Percentiles rank a stretch among this genome's conserved stretches.
phyloP scores from a whole-genome alignment of 2,113 vertebrate genomes.

The Rattus rattus region DNA sequence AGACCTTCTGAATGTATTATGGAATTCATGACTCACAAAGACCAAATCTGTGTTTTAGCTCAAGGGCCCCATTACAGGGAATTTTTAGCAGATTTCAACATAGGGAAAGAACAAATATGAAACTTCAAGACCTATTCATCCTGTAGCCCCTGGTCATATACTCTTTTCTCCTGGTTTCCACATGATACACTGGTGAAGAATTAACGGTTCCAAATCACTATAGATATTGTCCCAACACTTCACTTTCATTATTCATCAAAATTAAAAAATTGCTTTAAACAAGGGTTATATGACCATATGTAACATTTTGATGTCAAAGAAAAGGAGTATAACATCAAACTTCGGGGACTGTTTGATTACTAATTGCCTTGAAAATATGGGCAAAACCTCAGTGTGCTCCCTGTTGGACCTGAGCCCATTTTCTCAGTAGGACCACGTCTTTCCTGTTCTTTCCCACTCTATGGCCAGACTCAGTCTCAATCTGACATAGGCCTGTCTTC shows the following conservation, averaged over 20 bases:
- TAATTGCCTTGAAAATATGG: background rate
- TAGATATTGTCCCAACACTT: background rate
- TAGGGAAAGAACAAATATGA: background rate
- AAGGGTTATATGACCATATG: background rate
- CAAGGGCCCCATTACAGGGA: background rate
- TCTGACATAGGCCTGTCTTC: background rate
- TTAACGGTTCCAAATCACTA: background rate
- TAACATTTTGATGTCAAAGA: slow-evolving; percentile 17
- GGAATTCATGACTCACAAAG: slow-evolving; percentile 14
- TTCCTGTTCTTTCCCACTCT: background rate
- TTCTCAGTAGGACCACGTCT: background rate
- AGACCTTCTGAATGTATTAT: background rate
- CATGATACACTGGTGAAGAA: background rate
- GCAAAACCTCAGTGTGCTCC: background rate
- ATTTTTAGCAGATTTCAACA: background rate
- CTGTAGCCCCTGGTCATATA: background rate
- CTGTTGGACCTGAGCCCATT: background rate
- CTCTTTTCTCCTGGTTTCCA: background rate
- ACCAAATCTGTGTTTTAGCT: background rate
- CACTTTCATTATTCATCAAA: background rate
- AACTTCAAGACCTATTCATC: background rate
- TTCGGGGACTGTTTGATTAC: background rate
- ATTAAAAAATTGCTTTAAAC: background rate
- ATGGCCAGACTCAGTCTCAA: background rate
- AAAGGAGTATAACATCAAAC: background rate